Percentiles rank a stretch among this genome's conserved stretches.
These are phyloP conservation scores for Onthophagus sagittarius DNA, from an alignment of 2,888 invertebrate species.

Conservation along the genomic window DNA sequence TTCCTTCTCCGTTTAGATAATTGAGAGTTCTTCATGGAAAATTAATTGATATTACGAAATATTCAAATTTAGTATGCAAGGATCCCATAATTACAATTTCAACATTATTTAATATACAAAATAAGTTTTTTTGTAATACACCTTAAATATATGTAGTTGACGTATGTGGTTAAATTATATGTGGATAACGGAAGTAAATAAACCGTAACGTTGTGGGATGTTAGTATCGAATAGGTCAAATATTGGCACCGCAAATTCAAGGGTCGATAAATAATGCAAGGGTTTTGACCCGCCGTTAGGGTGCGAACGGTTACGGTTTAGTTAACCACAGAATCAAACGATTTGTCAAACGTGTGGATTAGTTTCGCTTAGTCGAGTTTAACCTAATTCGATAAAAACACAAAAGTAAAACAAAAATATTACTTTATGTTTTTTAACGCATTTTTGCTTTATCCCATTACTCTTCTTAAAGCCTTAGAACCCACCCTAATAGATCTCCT, in stretches of 20 bases:
- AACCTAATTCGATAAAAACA: not conserved
- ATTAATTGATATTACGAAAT: too few relatives aligned
- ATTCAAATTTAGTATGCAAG: too few relatives aligned
- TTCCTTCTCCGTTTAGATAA: not conserved
- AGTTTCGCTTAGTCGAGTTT: not conserved
- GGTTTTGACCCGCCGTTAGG: not conserved
- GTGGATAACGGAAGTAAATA: not conserved
- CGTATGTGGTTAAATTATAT: not conserved
- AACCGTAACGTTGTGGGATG: not conserved
- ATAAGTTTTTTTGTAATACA: too few relatives aligned
- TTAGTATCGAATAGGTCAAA: not conserved
- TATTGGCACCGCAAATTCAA: not conserved
- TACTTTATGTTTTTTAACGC: too few relatives aligned
- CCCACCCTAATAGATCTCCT: too few relatives aligned
- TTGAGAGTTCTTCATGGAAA: too few relatives aligned
- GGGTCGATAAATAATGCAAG: not conserved
- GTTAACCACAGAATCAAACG: not conserved
- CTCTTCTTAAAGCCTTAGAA: too few relatives aligned
- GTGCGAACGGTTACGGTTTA: not conserved
- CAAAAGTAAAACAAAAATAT: not conserved
- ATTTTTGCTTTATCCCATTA: too few relatives aligned
- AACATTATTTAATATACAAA: too few relatives aligned
- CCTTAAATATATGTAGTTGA: too few relatives aligned
- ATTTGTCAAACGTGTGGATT: not conserved
- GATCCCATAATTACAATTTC: too few relatives aligned